Conservation (phyloP, 2,113 vertebrate species). For the Salvator merianae region DNA sequence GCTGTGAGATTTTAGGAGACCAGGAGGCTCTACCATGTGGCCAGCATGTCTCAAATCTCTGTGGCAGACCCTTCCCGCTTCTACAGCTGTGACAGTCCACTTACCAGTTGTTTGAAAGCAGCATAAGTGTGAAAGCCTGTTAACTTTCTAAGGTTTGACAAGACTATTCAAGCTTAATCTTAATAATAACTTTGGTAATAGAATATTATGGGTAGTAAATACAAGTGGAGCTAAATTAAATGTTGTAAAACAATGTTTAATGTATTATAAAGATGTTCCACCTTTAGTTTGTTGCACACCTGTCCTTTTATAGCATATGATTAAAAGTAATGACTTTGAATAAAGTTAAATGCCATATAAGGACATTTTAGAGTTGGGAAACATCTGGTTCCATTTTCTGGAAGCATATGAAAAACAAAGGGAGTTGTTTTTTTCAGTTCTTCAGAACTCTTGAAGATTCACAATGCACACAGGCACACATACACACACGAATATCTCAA, state of each 20-base stretch:
- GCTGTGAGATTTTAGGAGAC: no score
- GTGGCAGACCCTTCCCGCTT: no score
- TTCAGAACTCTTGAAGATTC: constrained; percentile 5
- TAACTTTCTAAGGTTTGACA: neutral
- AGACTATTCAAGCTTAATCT: constrained; percentile 26
- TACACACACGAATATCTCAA: no score
- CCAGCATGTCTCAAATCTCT: no score
- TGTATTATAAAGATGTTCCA: neutral
- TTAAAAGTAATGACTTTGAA: neutral
- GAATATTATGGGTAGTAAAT: neutral
- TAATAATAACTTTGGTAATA: constrained; percentile 1
- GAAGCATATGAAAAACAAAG: neutral
- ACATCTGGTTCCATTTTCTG: constrained; percentile 27
- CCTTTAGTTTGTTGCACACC: neutral
- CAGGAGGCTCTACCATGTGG: no score
- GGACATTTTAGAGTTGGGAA: neutral
- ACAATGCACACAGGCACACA: neutral
- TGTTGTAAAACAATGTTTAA: constrained; percentile 23
- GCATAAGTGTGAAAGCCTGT: neutral
- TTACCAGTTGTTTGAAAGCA: no score
- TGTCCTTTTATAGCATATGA: constrained; percentile 13
- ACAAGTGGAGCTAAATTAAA: constrained; percentile 2
- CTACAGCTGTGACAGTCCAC: no score
- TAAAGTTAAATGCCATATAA: constrained; percentile 24
- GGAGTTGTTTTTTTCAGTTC: neutral